phyloP scores from a whole-genome alignment of 1,140 invertebrate genomes.

The Leptonema lineaticorne region DNA sequence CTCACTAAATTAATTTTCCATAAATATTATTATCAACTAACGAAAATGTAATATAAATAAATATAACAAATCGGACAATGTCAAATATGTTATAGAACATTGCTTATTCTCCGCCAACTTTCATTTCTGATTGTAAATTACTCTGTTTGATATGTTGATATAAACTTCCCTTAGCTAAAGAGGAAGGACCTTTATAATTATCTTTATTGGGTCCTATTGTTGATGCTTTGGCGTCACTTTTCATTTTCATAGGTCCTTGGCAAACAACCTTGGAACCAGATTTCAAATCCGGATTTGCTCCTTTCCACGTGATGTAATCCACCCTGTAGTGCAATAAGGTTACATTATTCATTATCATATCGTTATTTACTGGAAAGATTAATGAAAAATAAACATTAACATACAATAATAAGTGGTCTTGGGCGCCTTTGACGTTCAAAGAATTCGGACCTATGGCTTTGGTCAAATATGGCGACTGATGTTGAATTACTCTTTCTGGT shows the following conservation, averaged over 20 bases:
- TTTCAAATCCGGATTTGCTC: slow-evolving; percentile 39
- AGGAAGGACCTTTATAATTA: slow-evolving; percentile 31
- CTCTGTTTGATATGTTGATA: slow-evolving; percentile 38
- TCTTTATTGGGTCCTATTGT: slow-evolving; percentile 35
- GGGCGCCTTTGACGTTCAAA: slow-evolving; percentile 62
- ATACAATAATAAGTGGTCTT: slow-evolving; percentile 69
- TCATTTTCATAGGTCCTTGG: slow-evolving; percentile 26
- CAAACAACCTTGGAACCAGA: slow-evolving; percentile 11
- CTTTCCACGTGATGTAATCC: slow-evolving; percentile 40
- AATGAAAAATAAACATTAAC: slow-evolving; percentile 46
- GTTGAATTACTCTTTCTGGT: not conserved
- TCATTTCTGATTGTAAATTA: slow-evolving; percentile 38
- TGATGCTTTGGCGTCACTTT: not conserved
- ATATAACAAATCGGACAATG: no score
- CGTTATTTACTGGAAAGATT: no score
- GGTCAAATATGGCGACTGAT: slow-evolving; percentile 55
- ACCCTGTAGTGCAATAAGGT: no score
- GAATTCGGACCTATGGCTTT: slow-evolving; percentile 62
- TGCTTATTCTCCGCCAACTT: slow-evolving; percentile 37
- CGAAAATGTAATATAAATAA: no score
- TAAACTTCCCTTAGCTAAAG: slow-evolving; percentile 35
- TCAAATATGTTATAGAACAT: not conserved
- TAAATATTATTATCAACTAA: no score
- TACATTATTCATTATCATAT: no score
- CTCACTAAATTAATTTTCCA: no score